Conservation (phyloP, 2,888 invertebrate genomes). For the Sceliomorpha sp. region DNA sequence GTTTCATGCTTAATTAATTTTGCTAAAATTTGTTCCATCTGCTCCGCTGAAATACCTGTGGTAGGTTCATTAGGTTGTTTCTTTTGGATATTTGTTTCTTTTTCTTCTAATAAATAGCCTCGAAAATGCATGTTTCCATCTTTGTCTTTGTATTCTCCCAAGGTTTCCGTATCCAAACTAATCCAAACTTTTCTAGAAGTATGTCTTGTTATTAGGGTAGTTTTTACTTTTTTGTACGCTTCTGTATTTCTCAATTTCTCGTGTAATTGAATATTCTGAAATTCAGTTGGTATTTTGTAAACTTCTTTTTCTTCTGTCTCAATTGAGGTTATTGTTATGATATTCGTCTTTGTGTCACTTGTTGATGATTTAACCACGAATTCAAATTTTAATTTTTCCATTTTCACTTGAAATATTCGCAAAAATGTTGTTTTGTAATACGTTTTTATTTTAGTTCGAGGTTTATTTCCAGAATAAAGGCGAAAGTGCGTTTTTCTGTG, state of each 20-base stretch:
- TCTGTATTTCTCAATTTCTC: constrained; percentile 15
- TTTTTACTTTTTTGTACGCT: constrained; percentile 45
- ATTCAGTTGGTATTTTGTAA: constrained; percentile 44
- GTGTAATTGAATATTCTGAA: constrained; percentile 36
- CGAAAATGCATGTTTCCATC: constrained; percentile 44
- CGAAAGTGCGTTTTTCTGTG: constrained; percentile 14
- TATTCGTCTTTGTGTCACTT: constrained; percentile 28
- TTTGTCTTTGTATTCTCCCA: constrained; percentile 39
- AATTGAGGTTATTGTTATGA: constrained; percentile 41
- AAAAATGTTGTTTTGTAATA: constrained; percentile 31
- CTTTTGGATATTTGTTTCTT: neutral
- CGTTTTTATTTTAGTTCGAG: constrained; percentile 7
- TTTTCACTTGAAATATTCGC: constrained; percentile 19
- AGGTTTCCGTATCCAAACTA: constrained; percentile 39
- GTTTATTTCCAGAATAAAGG: constrained; percentile 18
- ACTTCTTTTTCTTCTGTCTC: constrained; percentile 26
- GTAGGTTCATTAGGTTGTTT: neutral
- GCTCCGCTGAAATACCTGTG: constrained; percentile 16
- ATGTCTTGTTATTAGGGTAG: constrained; percentile 51
- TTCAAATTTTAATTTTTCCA: constrained; percentile 37
- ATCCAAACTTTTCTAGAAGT: constrained; percentile 57
- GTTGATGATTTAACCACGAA: constrained; percentile 33
- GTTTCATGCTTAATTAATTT: constrained; percentile 20
- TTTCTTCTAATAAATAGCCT: constrained; percentile 15
- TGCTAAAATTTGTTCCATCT: constrained; percentile 31